These are phyloP conservation scores for Cromileptes altivelis DNA, from an alignment of 2,113 vertebrate genomes.

Conservation along the genomic window DNA sequence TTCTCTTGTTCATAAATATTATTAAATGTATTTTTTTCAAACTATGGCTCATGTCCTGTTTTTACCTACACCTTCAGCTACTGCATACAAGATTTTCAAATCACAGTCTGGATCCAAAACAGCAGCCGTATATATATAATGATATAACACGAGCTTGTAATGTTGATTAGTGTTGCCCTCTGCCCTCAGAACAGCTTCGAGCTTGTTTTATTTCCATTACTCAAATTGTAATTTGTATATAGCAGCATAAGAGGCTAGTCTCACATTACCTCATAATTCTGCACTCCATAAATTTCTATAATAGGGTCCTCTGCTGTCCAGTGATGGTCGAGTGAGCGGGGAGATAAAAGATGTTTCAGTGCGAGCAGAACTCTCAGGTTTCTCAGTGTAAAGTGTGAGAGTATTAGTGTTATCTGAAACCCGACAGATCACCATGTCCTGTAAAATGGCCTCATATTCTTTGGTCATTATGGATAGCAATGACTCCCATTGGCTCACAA, in stretches of 20 bases:
- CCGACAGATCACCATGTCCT: too few species aligned
- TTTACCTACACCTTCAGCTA: background rate
- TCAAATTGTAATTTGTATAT: background rate
- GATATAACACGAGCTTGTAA: background rate
- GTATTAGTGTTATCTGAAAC: too few species aligned
- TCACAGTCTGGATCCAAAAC: background rate
- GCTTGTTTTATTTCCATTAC: background rate
- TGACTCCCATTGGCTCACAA: too few species aligned
- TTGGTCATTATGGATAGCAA: too few species aligned
- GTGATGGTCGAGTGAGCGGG: background rate
- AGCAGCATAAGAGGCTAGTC: background rate
- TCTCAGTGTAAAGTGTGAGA: too few species aligned
- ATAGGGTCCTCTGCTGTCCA: background rate
- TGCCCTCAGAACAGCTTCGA: background rate
- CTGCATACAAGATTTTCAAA: background rate
- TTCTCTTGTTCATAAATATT: conserved; percentile 1
- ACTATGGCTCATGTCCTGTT: background rate
- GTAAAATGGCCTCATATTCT: too few species aligned
- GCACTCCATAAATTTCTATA: background rate
- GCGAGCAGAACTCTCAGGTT: too few species aligned
- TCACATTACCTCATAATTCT: background rate
- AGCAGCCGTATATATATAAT: background rate
- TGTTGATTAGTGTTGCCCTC: background rate
- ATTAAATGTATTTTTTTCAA: conserved; percentile 22
- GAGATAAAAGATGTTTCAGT: background rate